Evolutionary conservation across 2,888 invertebrate species (phyloP), one percentile per base, ranked within the genome.

Genomic region (Pterostichus niger): DNA sequence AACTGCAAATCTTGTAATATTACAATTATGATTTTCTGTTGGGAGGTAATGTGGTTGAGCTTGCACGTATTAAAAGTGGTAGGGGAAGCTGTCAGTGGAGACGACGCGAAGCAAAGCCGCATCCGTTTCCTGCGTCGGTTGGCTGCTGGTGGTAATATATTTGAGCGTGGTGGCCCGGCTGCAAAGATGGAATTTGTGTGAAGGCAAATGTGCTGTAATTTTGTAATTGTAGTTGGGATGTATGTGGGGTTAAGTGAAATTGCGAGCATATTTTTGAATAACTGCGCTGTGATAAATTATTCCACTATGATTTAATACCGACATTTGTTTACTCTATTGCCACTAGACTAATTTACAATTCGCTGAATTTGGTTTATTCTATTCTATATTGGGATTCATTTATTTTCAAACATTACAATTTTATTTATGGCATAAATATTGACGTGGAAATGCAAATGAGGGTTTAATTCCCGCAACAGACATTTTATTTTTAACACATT

Each of bases 61-160:
- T 24, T 24, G 24, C 24, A 24, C 3, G 24, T 24, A 24, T 24
- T 24, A 24, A 24, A 24, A 24, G 49, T 10, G 13, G 49, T 5
- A n/a, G 13, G 49, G 49, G 49, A 40, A 49, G 49, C 49, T 49
- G 49, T 49, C 64, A 64, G 31, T 64, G 64, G 64, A 31, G 64
- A 33, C 64, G 64, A 64, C n/a, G 64, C 64, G 35, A 64, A 64
- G 64, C 64, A 64, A 64, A 31, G 64, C 64, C 64, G 33, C 64
- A 64, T 64, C 64, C 64, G 64, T 35, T 64, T 64, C 64, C 35
- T 64, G 35, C 13, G 33, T 13, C 11, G 7, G 61, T 61, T n/a
- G 31, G 24, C 11, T 31, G 59, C 6, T 56, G 15, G 33, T 13
- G 49, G 64, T 40, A 64, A 64, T 64, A 64, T 64, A 64, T 64